These are phyloP conservation scores for Oligia latruncula DNA, from an alignment of 2,888 invertebrate species.

Conservation along the genomic window DNA sequence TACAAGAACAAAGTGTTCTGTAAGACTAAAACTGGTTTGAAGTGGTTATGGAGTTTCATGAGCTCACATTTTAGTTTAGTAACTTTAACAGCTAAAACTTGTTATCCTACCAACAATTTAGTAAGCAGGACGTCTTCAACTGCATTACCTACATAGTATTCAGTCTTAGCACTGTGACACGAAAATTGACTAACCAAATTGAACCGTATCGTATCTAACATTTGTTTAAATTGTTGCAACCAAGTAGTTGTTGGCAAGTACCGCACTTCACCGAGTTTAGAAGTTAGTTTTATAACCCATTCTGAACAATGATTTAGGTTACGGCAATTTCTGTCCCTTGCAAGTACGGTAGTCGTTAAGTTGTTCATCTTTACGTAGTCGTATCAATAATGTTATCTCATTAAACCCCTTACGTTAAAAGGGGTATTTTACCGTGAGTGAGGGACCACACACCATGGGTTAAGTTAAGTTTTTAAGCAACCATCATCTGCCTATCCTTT, in stretches of 20 bases:
- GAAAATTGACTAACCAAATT: neutral
- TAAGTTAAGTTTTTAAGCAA: neutral
- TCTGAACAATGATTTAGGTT: neutral
- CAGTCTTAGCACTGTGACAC: neutral
- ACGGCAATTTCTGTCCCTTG: neutral
- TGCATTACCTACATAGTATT: too few relatives aligned
- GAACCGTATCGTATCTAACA: too few relatives aligned
- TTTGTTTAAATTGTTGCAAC: neutral
- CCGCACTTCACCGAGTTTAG: neutral
- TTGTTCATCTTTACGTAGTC: slow-evolving; percentile 6
- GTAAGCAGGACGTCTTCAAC: neutral
- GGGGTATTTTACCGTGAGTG: neutral
- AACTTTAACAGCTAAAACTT: neutral
- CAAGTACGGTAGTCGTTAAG: neutral
- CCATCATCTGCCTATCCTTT: neutral
- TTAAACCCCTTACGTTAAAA: slow-evolving; percentile 5
- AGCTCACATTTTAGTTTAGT: neutral
- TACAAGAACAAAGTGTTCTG: slow-evolving; percentile 12
- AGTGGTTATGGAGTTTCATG: neutral
- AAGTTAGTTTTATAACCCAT: neutral
- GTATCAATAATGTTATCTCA: slow-evolving; percentile 14
- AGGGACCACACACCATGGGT: slow-evolving; percentile 4
- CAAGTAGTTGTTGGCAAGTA: neutral
- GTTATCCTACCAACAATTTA: neutral
- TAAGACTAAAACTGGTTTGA: slow-evolving; percentile 5